phyloP scores from a whole-genome alignment of 2,113 vertebrate genomes.

The Enhydra lutris region DNA sequence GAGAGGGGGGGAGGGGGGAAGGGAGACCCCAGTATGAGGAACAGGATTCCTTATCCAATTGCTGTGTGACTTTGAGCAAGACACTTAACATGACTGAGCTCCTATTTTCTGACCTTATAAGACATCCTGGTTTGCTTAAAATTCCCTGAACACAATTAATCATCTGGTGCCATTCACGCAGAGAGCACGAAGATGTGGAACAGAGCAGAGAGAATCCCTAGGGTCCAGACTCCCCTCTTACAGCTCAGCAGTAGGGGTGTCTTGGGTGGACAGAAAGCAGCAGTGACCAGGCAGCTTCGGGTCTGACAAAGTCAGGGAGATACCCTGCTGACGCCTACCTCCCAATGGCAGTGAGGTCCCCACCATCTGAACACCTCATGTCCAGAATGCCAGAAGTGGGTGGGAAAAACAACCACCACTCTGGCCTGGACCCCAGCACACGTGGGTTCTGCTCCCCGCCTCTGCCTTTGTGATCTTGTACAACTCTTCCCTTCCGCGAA shows the following conservation, averaged over 20 bases:
- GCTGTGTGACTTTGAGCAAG: not conserved
- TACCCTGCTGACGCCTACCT: fast-evolving
- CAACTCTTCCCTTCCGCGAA: not conserved
- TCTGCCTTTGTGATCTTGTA: not conserved
- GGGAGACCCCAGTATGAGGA: not conserved
- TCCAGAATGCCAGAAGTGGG: not conserved
- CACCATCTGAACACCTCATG: not conserved
- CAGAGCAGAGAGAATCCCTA: not conserved
- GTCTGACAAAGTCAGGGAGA: not conserved
- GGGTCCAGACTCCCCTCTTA: not conserved
- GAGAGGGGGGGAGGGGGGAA: not conserved
- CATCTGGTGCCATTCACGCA: not conserved
- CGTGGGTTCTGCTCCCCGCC: not conserved
- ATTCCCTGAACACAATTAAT: not conserved
- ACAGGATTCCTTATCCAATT: too few relatives aligned
- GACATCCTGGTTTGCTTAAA: not conserved
- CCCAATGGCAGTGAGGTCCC: fast-evolving
- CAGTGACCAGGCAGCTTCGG: fast-evolving
- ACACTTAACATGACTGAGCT: not conserved
- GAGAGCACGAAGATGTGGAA: not conserved
- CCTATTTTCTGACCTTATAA: not conserved
- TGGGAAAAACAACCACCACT: not conserved
- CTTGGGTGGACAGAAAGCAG: not conserved
- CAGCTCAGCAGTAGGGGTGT: fast-evolving
- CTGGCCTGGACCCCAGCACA: fast-evolving